These are phyloP conservation scores for Aplidium turbinatum DNA, from an alignment of 23 tunicate genomes.

Conservation along the genomic window DNA sequence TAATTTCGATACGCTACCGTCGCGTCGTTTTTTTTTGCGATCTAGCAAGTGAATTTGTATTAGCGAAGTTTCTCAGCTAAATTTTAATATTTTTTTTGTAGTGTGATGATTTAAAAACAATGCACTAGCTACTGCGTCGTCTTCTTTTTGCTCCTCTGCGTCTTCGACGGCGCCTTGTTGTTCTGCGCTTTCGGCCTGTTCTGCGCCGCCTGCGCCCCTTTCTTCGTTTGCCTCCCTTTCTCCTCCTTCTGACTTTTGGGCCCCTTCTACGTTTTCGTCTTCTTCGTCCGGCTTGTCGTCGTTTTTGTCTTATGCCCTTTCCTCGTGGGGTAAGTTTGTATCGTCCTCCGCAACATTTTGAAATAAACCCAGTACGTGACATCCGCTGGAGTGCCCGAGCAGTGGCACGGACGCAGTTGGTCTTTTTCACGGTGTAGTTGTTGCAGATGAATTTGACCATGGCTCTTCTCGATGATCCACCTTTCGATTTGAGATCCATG, in stretches of 20 bases:
- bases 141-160: slow-evolving; percentile 1
- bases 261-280: not conserved
- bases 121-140: too few species aligned
- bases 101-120: too few species aligned
- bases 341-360: slow-evolving; percentile 46
- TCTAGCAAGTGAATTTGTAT: too few species aligned
- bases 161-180: slow-evolving; percentile 19
- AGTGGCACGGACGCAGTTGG: slow-evolving; percentile 61
- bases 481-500: slow-evolving; percentile 45
- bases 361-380: slow-evolving; percentile 49
- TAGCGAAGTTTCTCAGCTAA: too few species aligned
- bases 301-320: slow-evolving; percentile 48
- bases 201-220: slow-evolving; percentile 35
- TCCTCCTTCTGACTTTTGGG: slow-evolving; percentile 15
- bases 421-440: slow-evolving; percentile 66
- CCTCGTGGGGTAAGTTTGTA: slow-evolving; percentile 69
- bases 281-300: slow-evolving; percentile 34
- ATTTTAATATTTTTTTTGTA: too few species aligned
- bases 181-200: slow-evolving; percentile 34
- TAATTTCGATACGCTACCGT: too few species aligned
- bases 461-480: slow-evolving; percentile 65
- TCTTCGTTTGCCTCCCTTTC: slow-evolving; percentile 34
- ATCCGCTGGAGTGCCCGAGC: slow-evolving; percentile 67
- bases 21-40: too few species aligned
- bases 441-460: slow-evolving; percentile 54